A percentile compares a stretch with the other conserved stretches of the same genome.
These are phyloP conservation scores for Psilanteris sp. DNA, from an alignment of 1,140 invertebrate species.

Conservation along the genomic window DNA sequence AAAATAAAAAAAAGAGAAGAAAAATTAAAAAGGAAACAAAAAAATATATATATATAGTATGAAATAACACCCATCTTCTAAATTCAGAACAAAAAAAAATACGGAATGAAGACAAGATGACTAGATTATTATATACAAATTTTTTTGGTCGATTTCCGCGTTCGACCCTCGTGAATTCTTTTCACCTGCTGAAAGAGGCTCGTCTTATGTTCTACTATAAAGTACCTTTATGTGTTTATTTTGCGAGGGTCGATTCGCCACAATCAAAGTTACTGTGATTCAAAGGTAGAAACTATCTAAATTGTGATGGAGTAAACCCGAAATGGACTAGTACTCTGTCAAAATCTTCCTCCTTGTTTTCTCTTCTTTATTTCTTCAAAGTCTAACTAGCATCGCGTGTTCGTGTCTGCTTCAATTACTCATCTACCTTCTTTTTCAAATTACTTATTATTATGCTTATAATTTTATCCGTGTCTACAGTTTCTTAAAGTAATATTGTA, in stretches of 20 bases:
- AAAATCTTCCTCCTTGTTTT: constrained; percentile 27
- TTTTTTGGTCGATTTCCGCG: constrained; percentile 27
- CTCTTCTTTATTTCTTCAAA: constrained; percentile 51
- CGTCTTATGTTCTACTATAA: constrained; percentile 18
- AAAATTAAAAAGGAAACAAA: constrained; percentile 4
- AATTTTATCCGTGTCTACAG: no score
- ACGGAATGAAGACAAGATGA: constrained; percentile 24
- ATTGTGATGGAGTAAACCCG: constrained; percentile 14
- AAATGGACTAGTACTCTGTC: constrained; percentile 13
- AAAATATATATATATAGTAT: no score
- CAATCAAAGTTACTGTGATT: constrained; percentile 66
- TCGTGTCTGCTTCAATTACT: neutral
- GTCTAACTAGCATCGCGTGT: neutral
- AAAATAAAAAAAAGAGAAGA: constrained; percentile 1
- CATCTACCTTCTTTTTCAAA: neutral
- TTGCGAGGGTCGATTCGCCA: constrained; percentile 48
- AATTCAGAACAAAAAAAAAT: no score
- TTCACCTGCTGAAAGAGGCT: constrained; percentile 46
- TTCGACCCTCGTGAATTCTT: constrained; percentile 40
- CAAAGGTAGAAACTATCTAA: constrained; percentile 57
- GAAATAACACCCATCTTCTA: no score
- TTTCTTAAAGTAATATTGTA: no score
- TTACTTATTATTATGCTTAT: neutral
- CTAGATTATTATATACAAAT: constrained; percentile 16
- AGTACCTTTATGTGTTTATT: constrained; percentile 13